Base-by-base conservation (phyloP, 2,888 invertebrate species). In the Ophraella communa region DNA sequence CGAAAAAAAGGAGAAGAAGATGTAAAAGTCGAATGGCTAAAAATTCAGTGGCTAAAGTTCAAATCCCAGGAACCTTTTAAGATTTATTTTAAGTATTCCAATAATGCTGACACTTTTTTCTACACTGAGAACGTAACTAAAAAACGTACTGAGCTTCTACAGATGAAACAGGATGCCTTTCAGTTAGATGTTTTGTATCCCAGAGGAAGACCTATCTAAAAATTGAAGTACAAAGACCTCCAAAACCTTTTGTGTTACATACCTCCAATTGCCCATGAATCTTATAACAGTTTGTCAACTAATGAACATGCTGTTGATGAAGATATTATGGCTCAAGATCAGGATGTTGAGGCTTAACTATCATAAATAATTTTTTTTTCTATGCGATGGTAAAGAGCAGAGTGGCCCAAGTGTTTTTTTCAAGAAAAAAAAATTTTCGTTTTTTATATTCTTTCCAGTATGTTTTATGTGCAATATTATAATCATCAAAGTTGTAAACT, bases 31-130 rank as follows among this genome's bases (percentile, higher is more conserved):
- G 51, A 62, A 39, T 62, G 62, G 39, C 49, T 62, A 18, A 62
- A 56, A 62, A 62, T 62, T 14, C 62, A 62, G 47, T 62, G 56
- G 49, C 39, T 62, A 39, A 62, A 56, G n/a, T 62, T 56, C 27
- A 62, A 39, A 49, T 47, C 47, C 14, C 24, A 62, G 45, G 49
- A 62, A 56, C 55, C 51, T 49, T 49, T 62, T 17, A 17, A n/a
- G 4, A 51, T 56, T 56, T 39, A 56, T 20, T 56, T 35, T 35
- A 62, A 62, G 39, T 55, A 62, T 24, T 62, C 51, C 1, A 56
- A 56, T 24, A 62, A 49, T 62, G 51, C 1, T 4, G 17, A 5
- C 3, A 18, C 17, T 14, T 1, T 14, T 17, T 42, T 18, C 8
- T 2, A 42, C 2, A 42, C 14, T 14, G 42, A 17, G 17, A 42